Percentiles rank a stretch among this genome's conserved stretches.
phyloP scores from a whole-genome alignment of 2,888 invertebrate species.

The Myopa tessellatipennis region DNA sequence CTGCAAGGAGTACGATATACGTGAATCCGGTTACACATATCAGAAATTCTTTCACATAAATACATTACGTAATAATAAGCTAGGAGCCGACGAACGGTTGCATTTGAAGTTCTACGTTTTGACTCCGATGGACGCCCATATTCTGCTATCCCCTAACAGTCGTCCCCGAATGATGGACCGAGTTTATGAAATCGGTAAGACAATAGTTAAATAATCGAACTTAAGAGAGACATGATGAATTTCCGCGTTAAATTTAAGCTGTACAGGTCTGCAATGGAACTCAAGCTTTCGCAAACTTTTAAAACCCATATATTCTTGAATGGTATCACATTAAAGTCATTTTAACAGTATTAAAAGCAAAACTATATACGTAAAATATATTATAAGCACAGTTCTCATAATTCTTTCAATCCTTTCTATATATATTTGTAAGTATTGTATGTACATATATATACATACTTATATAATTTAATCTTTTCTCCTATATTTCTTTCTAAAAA shows the following conservation, averaged over 20 bases:
- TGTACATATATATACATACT: background rate
- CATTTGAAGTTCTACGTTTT: constrained; percentile 78
- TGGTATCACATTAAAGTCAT: too few species aligned
- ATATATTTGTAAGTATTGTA: background rate
- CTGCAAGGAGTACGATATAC: constrained; percentile 72
- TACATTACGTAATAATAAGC: constrained; percentile 58
- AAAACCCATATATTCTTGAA: too few species aligned
- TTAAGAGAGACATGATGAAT: too few species aligned
- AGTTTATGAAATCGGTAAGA: constrained; percentile 76
- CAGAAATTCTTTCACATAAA: constrained; percentile 71
- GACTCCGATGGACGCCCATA: constrained; percentile 77
- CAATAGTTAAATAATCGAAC: background rate
- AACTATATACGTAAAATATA: too few species aligned
- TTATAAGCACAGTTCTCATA: background rate
- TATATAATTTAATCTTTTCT: background rate
- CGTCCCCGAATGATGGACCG: constrained; percentile 69
- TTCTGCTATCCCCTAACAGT: constrained; percentile 72
- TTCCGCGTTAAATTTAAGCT: too few species aligned
- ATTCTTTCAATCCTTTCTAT: background rate
- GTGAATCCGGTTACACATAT: constrained; percentile 71
- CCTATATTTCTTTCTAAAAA: background rate
- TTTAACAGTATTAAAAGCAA: too few species aligned
- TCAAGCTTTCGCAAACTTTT: too few species aligned
- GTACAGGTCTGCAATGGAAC: too few species aligned
- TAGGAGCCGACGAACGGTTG: constrained; percentile 57